phyloP scores from a whole-genome alignment of 2,888 invertebrate genomes.

The Brenthis ino region DNA sequence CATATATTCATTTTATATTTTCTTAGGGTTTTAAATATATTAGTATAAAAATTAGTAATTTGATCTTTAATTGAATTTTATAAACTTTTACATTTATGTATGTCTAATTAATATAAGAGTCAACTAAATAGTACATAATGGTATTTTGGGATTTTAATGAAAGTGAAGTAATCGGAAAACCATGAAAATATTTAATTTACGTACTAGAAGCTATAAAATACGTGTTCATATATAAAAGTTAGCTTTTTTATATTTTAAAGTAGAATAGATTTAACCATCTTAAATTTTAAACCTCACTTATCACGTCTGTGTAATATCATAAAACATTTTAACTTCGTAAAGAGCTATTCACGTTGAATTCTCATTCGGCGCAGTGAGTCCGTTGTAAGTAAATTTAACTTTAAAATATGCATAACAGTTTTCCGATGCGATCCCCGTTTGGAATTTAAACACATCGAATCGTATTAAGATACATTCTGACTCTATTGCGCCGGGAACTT shows the following conservation, averaged over 20 bases:
- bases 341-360: conserved; percentile 67
- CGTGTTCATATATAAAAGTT: too few relatives aligned
- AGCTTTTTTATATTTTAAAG: not conserved
- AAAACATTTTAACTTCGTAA: conserved; percentile 73
- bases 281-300: conserved; percentile 12
- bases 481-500: conserved; percentile 70
- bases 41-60: too few relatives aligned
- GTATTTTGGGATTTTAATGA: too few relatives aligned
- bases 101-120: too few relatives aligned
- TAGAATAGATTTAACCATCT: conserved; percentile 1
- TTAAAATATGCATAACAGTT: conserved; percentile 83
- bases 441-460: conserved; percentile 78
- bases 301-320: conserved; percentile 66
- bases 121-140: too few relatives aligned
- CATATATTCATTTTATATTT: too few relatives aligned
- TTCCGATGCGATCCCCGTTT: conserved; percentile 77
- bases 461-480: conserved; percentile 80
- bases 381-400: conserved; percentile 78
- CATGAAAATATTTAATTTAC: too few relatives aligned
- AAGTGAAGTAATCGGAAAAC: too few relatives aligned
- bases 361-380: conserved; percentile 62
- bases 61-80: too few relatives aligned
- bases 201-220: too few relatives aligned
- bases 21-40: too few relatives aligned
- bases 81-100: too few relatives aligned